Evolutionary conservation across 2,113 vertebrate genomes (phyloP).

Genomic region (Dromas ardeola): DNA sequence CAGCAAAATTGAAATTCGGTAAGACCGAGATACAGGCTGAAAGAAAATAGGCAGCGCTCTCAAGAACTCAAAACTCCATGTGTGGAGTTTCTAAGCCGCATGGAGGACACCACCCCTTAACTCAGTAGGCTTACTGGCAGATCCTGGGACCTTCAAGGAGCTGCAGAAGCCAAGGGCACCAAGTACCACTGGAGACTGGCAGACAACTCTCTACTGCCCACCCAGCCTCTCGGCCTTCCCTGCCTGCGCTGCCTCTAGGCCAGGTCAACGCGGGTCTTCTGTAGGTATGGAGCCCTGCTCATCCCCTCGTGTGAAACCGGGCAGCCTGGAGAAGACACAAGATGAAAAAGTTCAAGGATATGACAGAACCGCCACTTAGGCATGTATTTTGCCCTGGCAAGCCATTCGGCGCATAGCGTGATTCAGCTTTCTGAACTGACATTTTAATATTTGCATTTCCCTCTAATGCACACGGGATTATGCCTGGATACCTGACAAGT

Average conservation of each 20-base stretch:
- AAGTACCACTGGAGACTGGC: neutral
- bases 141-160: neutral
- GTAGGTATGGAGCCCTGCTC: neutral
- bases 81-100: neutral
- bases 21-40: neutral
- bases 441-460: neutral
- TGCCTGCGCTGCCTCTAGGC: neutral
- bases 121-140: neutral
- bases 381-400: neutral
- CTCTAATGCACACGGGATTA: neutral
- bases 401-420: neutral
- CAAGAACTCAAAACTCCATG: neutral
- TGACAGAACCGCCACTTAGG: neutral
- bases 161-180: neutral
- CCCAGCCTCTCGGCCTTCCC: accelerated
- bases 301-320: accelerated
- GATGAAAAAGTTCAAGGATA: neutral
- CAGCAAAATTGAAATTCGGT: neutral
- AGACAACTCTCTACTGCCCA: neutral
- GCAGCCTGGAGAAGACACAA: neutral
- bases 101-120: neutral
- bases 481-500: neutral
- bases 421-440: neutral
- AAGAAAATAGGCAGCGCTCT: neutral
- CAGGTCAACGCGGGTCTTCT: neutral